Evolutionary conservation across 1,140 invertebrate genomes (phyloP).

Genomic region (Bombus vancouverensis): DNA sequence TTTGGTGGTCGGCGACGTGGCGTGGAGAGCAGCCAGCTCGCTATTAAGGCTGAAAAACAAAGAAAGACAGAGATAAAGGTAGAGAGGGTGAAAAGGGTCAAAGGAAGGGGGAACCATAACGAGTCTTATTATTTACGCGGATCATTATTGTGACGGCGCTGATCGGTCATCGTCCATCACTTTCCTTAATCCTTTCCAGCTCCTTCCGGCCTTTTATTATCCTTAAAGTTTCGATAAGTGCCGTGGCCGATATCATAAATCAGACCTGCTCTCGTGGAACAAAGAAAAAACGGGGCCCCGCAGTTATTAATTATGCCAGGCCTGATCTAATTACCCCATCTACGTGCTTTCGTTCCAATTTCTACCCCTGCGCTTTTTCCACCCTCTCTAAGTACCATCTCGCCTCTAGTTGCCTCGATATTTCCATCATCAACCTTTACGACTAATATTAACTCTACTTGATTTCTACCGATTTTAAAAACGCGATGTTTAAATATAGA

Average conservation of each 20-base stretch:
- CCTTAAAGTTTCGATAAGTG: conserved; percentile 71
- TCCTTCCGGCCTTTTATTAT: conserved; percentile 67
- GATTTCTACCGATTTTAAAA: too few relatives aligned
- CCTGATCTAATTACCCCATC: conserved; percentile 46
- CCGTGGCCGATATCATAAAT: conserved; percentile 70
- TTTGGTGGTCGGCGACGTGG: neutral
- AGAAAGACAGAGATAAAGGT: conserved; percentile 36
- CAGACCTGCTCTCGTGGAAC: conserved; percentile 53
- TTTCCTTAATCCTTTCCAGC: conserved; percentile 67
- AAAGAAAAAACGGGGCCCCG: conserved; percentile 25
- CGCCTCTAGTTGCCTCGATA: neutral
- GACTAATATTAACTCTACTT: neutral
- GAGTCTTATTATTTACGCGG: conserved; percentile 80
- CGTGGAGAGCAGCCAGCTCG: neutral
- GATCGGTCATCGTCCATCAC: conserved; percentile 80
- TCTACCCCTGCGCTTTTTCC: neutral
- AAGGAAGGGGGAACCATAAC: conserved; percentile 65
- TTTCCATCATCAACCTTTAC: neutral
- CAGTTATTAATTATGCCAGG: conserved; percentile 62
- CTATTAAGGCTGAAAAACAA: conserved; percentile 57
- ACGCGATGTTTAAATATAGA: too few relatives aligned
- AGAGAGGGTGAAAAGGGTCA: conserved; percentile 30
- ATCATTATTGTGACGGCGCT: conserved; percentile 80
- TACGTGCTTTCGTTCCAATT: conserved; percentile 23
- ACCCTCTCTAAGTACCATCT: neutral